Evolutionary conservation across 1,140 invertebrate genomes (phyloP).

Genomic region (Meteorus sp.): DNA sequence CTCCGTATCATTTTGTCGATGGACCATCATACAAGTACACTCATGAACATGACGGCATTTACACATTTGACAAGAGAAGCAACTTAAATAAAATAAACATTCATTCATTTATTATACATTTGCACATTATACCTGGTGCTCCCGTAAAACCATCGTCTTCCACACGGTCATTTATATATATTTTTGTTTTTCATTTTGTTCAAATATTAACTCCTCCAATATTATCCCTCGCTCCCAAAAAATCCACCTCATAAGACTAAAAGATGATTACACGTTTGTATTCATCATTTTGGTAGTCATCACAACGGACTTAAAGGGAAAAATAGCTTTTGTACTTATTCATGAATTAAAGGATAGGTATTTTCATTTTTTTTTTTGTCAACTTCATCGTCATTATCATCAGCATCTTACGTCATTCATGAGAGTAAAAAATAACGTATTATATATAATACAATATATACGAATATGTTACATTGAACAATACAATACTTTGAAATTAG

Average conservation of each 20-base stretch:
- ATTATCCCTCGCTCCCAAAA: not conserved
- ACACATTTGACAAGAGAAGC: slow-evolving; percentile 32
- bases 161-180: slow-evolving; percentile 5
- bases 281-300: slow-evolving; percentile 49
- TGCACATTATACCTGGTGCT: slow-evolving; percentile 22
- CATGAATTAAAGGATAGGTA: slow-evolving; percentile 33
- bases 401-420: slow-evolving; percentile 1
- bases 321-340: slow-evolving; percentile 49
- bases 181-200: slow-evolving; percentile 6
- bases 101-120: slow-evolving; percentile 30
- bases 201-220: slow-evolving; percentile 13
- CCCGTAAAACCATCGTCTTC: slow-evolving; percentile 21
- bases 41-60: slow-evolving; percentile 12
- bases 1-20: slow-evolving; percentile 30
- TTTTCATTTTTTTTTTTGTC: slow-evolving; percentile 1
- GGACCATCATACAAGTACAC: slow-evolving; percentile 27
- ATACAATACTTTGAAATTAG: slow-evolving; percentile 38
- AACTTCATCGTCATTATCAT: not conserved
- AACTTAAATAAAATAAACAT: slow-evolving; percentile 36
- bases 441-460: slow-evolving; percentile 22
- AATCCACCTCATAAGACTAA: slow-evolving; percentile 13
- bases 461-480: slow-evolving; percentile 32
- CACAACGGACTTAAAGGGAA: slow-evolving; percentile 43
- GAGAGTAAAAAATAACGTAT: slow-evolving; percentile 28
- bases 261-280: slow-evolving; percentile 38